Evolutionary conservation across 2,888 invertebrate species (phyloP).

Genomic region (Abrostola tripartita): DNA sequence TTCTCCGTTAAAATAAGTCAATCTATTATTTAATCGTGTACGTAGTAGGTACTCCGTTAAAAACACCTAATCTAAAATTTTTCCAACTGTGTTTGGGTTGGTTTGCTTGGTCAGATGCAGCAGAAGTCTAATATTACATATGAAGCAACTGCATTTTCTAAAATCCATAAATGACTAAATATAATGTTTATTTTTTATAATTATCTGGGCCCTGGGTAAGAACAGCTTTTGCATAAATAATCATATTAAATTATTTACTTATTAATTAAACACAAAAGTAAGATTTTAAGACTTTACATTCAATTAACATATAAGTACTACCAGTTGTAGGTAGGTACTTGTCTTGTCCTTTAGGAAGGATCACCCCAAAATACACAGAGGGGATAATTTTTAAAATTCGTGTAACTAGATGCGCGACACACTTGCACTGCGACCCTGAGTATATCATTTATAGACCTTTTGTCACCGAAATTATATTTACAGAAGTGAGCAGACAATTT

Average conservation of each 20-base stretch:
- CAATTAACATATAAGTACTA: constrained; percentile 23
- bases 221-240: no score
- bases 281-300: neutral
- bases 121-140: no score
- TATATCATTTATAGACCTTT: constrained; percentile 88
- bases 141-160: no score
- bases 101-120: no score
- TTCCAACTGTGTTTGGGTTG: no score
- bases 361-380: constrained; percentile 55
- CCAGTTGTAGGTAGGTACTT: constrained; percentile 17
- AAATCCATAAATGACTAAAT: no score
- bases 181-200: no score
- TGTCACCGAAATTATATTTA: constrained; percentile 88
- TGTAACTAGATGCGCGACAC: constrained; percentile 77
- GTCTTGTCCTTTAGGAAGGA: constrained; percentile 4
- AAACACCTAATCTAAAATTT: no score
- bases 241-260: no score
- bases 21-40: no score
- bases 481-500: constrained; percentile 89
- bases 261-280: neutral
- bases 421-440: constrained; percentile 82
- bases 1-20: neutral
- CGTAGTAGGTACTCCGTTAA: no score
- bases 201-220: no score
- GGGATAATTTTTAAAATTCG: constrained; percentile 75